Evolutionary conservation across 2,888 invertebrate species (phyloP).

Genomic region (Acanthococcus lagerstroemiae): DNA sequence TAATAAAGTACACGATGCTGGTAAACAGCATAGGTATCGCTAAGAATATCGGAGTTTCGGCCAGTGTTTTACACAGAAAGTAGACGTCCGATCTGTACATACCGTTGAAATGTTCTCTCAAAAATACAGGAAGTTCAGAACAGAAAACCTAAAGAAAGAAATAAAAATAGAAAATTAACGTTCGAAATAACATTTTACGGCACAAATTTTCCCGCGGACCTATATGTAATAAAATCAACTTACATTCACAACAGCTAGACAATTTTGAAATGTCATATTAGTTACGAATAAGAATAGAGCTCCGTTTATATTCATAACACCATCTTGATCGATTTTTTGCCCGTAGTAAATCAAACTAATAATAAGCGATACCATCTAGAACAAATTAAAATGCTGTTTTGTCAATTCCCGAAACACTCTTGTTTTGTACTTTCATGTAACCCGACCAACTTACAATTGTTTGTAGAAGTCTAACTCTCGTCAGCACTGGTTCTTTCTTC

Average conservation of each 20-base stretch:
- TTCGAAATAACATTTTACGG: too few relatives aligned
- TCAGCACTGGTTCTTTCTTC: conserved; percentile 79
- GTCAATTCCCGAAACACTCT: too few relatives aligned
- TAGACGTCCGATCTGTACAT: conserved; percentile 87
- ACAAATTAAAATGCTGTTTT: conserved; percentile 27
- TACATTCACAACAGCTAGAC: conserved; percentile 89
- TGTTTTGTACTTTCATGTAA: too few relatives aligned
- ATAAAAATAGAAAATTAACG: too few relatives aligned
- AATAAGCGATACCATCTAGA: conserved; percentile 77
- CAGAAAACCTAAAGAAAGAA: conserved; percentile 63
- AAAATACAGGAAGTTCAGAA: conserved; percentile 76
- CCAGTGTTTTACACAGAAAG: conserved; percentile 79
- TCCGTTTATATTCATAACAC: conserved; percentile 89
- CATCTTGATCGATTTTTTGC: conserved; percentile 70
- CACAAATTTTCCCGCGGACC: too few relatives aligned
- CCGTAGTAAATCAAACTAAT: conserved; percentile 81
- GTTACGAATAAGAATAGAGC: conserved; percentile 81
- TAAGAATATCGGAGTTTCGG: conserved; percentile 78
- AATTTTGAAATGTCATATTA: conserved; percentile 88
- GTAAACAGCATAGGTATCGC: conserved; percentile 74
- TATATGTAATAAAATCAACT: too few relatives aligned
- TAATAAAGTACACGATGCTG: conserved; percentile 75
- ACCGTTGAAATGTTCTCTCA: conserved; percentile 77
- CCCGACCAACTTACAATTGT: conserved; percentile 76
- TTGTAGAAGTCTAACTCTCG: conserved; percentile 78